phyloP scores from a whole-genome alignment of 2,113 vertebrate genomes.

The Hylia prasina region DNA sequence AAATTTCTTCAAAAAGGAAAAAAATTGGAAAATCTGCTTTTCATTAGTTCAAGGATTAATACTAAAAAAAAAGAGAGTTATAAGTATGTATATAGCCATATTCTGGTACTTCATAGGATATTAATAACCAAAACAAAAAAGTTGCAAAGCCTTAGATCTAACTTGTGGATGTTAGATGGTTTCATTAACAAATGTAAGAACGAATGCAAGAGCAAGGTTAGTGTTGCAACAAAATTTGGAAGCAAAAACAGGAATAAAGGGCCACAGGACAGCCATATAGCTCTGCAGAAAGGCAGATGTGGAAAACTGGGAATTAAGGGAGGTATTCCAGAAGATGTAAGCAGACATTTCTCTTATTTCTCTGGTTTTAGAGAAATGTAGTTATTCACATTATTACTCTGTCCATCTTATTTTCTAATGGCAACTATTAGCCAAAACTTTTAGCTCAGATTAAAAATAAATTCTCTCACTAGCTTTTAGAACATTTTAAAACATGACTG shows the following conservation, averaged over 20 bases:
- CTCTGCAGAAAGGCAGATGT: background rate
- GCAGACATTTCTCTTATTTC: background rate
- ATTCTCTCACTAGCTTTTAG: background rate
- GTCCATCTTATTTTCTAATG: background rate
- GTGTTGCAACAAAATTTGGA: background rate
- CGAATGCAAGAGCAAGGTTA: background rate
- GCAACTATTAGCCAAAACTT: background rate
- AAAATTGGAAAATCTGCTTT: background rate
- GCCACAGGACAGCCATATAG: background rate
- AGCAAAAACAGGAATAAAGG: background rate
- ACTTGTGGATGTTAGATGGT: background rate
- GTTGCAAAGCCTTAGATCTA: background rate
- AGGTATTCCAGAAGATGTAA: background rate
- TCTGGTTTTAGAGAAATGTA: background rate
- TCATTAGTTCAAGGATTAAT: background rate
- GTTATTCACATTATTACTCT: background rate
- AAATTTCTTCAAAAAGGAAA: background rate
- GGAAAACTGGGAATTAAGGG: background rate
- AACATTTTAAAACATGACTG: background rate
- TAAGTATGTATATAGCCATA: background rate
- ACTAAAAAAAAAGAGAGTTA: background rate
- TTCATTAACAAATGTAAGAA: background rate
- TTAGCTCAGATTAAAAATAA: background rate
- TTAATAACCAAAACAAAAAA: background rate
- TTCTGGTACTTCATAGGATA: background rate